Evolutionary conservation across 2,888 invertebrate genomes (phyloP).

Genomic region (Hartigia nigra): DNA sequence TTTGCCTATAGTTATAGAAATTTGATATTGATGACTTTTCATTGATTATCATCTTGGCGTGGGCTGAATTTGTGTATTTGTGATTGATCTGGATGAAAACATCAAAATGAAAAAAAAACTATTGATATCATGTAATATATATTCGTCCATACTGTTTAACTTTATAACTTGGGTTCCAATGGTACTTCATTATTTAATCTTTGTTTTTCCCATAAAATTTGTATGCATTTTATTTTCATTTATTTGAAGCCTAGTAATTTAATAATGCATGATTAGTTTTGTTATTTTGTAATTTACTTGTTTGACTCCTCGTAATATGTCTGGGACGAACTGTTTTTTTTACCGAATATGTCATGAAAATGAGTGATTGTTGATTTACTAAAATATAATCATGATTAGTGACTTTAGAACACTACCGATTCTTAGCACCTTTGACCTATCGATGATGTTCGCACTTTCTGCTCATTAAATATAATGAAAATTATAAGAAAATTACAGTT

Average conservation of each 20-base stretch:
- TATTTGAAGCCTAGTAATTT: neutral
- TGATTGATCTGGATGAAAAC: neutral
- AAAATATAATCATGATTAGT: neutral
- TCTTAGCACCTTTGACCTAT: neutral
- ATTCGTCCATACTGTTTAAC: neutral
- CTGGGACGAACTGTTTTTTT: neutral
- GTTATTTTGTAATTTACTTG: neutral
- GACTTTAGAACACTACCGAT: neutral
- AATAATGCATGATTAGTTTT: too few relatives aligned
- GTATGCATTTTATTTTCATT: neutral
- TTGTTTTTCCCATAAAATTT: neutral
- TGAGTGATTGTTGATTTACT: neutral
- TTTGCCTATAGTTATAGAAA: neutral
- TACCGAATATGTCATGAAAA: neutral
- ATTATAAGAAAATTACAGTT: neutral
- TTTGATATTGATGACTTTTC: neutral
- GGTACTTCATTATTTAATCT: neutral
- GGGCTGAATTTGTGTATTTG: neutral
- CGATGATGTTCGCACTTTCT: neutral
- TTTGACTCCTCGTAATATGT: neutral
- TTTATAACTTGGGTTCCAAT: neutral
- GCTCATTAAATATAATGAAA: neutral
- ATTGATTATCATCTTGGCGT: neutral
- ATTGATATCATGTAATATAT: neutral
- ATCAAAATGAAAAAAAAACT: neutral